Percentiles rank a stretch among this genome's conserved stretches.
phyloP scores from a whole-genome alignment of 1,140 invertebrate genomes.

The Eupeodes corollae region DNA sequence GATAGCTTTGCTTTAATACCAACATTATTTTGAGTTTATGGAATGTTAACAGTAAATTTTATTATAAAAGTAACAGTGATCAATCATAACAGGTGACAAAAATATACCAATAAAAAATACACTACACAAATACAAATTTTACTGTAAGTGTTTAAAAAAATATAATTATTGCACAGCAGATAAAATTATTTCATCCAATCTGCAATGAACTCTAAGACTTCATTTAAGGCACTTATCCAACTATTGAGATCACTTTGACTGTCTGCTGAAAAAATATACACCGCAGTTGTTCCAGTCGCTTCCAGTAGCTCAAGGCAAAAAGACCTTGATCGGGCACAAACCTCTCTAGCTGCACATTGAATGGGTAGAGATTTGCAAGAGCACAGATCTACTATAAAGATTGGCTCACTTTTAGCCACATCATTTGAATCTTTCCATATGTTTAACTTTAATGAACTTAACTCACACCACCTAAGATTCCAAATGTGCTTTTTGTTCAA shows the following conservation, averaged over 20 bases:
- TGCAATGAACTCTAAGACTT: conserved; percentile 14
- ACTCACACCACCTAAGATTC: conserved; percentile 30
- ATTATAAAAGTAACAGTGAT: too few relatives aligned
- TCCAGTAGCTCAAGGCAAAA: conserved; percentile 13
- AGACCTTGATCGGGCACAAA: conserved; percentile 25
- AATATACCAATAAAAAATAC: too few relatives aligned
- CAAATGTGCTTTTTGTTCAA: conserved; percentile 19
- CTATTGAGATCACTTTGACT: conserved; percentile 18
- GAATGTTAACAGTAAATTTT: too few relatives aligned
- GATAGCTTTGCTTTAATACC: too few relatives aligned
- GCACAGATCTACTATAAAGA: conserved; percentile 14
- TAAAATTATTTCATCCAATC: conserved; percentile 15
- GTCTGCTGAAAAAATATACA: conserved; percentile 24
- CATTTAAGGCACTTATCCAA: conserved; percentile 23
- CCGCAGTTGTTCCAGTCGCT: conserved; percentile 2
- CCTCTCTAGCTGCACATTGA: conserved; percentile 15
- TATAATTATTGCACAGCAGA: too few relatives aligned
- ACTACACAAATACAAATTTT: too few relatives aligned
- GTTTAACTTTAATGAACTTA: conserved; percentile 15
- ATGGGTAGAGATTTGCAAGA: conserved; percentile 4
- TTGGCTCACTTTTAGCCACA: conserved; percentile 10
- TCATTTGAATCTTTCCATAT: conserved; percentile 24
- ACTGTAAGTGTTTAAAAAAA: too few relatives aligned
- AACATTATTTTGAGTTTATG: too few relatives aligned
- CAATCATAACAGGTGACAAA: too few relatives aligned